phyloP scores from a whole-genome alignment of 2,888 invertebrate species.

The Clusia tigrina region DNA sequence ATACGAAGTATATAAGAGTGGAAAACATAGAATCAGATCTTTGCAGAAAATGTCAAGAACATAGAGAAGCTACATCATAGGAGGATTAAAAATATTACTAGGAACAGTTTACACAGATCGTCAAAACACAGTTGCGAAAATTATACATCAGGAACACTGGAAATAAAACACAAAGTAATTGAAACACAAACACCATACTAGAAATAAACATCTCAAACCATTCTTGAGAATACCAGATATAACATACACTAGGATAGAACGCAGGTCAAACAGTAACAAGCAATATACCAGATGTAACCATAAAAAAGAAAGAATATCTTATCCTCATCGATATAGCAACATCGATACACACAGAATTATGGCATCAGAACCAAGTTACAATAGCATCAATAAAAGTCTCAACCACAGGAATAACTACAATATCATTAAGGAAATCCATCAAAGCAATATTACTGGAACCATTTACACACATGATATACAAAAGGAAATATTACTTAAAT shows the following conservation, averaged over 20 bases:
- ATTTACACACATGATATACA: neutral
- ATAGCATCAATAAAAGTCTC: neutral
- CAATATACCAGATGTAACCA: neutral
- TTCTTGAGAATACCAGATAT: no score
- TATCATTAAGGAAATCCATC: neutral
- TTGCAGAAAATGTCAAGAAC: conserved; percentile 10
- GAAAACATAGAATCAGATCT: neutral
- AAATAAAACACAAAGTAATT: neutral
- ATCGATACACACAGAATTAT: neutral
- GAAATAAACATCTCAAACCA: no score
- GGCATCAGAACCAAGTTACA: neutral
- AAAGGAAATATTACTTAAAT: neutral
- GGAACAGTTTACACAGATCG: conserved; percentile 17
- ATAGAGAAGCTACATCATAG: conserved; percentile 12
- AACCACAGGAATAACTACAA: neutral
- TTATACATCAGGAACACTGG: conserved; percentile 9
- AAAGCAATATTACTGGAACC: neutral
- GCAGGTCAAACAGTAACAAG: neutral
- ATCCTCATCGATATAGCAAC: neutral
- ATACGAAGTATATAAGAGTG: neutral
- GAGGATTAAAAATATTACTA: conserved; percentile 13
- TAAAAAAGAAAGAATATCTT: neutral
- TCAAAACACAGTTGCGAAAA: conserved; percentile 18
- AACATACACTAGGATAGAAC: neutral
- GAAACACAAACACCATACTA: neutral